Percentiles rank a stretch among this genome's conserved stretches.
Conservation (phyloP, 2,888 invertebrate genomes). For the Spodoptera exigua region DNA sequence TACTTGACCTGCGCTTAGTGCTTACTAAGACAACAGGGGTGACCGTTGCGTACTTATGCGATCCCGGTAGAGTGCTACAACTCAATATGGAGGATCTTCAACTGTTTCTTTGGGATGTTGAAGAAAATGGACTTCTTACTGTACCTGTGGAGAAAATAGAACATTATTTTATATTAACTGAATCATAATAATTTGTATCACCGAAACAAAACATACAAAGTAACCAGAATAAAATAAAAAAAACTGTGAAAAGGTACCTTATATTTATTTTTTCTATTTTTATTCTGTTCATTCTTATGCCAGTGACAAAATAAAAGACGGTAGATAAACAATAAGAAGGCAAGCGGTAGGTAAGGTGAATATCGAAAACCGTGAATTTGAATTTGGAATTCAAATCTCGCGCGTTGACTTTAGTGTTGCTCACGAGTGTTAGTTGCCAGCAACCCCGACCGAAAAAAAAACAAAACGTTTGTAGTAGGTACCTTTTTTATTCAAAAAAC, state of each 20-base stretch:
- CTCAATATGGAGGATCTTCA: conserved; percentile 53
- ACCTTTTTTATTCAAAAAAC: no score
- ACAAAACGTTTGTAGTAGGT: conserved; percentile 14
- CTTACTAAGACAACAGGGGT: conserved; percentile 89
- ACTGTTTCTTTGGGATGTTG: conserved; percentile 47
- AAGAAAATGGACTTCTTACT: conserved; percentile 24
- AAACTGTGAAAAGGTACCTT: neutral
- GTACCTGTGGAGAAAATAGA: no score
- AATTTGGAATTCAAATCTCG: conserved; percentile 89
- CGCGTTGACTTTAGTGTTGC: conserved; percentile 76
- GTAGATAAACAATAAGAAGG: conserved; percentile 86
- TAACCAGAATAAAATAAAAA: no score
- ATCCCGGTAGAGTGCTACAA: conserved; percentile 63
- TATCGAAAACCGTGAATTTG: conserved; percentile 75
- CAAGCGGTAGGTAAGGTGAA: conserved; percentile 85
- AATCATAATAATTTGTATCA: no score
- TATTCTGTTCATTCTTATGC: neutral
- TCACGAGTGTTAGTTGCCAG: conserved; percentile 44
- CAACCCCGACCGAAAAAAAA: conserved; percentile 51
- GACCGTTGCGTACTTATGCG: conserved; percentile 66
- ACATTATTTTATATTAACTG: no score
- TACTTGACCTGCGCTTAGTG: conserved; percentile 89
- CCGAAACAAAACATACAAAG: no score
- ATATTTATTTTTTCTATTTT: conserved; percentile 4
- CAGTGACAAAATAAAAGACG: conserved; percentile 81